phyloP scores from a whole-genome alignment of 2,888 invertebrate genomes.

The Willowsia nigromaculata region DNA sequence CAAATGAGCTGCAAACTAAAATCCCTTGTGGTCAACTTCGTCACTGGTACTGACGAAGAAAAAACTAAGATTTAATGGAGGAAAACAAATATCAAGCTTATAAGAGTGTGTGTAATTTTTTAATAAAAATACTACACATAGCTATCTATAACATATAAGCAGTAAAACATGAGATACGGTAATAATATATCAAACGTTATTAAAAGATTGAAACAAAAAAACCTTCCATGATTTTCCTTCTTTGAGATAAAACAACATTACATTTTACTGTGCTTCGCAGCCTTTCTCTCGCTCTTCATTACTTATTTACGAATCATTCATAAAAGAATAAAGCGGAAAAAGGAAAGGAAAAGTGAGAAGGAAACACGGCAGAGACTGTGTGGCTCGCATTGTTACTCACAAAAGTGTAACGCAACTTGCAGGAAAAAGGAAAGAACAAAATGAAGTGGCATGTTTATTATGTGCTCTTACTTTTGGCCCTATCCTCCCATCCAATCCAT shows the following conservation, averaged over 20 bases:
- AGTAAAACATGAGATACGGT: not conserved
- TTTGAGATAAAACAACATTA: not conserved
- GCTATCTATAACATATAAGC: not conserved
- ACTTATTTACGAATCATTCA: constrained; percentile 9
- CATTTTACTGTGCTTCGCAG: not conserved
- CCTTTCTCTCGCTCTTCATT: not conserved
- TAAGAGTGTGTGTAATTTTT: not conserved
- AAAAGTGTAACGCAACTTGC: no score
- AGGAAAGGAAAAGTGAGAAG: not conserved
- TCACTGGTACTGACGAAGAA: constrained; percentile 31
- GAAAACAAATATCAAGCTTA: not conserved
- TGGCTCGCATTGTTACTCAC: no score
- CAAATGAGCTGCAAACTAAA: constrained; percentile 63
- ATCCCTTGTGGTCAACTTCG: constrained; percentile 59
- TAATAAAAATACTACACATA: not conserved
- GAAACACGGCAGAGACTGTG: not conserved
- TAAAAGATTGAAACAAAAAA: constrained; percentile 30
- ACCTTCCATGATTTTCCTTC: not conserved
- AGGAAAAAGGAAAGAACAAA: not conserved
- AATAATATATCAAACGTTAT: constrained; percentile 13
- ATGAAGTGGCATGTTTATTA: not conserved
- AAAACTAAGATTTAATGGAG: constrained; percentile 34
- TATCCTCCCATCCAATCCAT: constrained; percentile 26
- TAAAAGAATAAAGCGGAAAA: not conserved
- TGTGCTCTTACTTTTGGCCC: not conserved